Evolutionary conservation across 2,888 invertebrate species (phyloP).

Genomic region (Clepsis dumicolana): DNA sequence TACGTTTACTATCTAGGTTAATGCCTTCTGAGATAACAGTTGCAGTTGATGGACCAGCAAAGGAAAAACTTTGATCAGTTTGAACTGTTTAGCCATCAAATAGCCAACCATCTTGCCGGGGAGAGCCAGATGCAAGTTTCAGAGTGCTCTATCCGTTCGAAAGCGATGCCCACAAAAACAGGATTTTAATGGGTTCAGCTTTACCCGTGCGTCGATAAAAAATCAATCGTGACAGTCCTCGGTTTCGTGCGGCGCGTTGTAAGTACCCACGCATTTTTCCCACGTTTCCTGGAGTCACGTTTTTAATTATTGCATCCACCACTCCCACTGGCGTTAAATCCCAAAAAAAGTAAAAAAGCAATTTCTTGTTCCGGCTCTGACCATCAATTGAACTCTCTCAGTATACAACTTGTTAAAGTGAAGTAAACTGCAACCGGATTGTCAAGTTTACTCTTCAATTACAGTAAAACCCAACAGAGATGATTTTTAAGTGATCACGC

Average conservation of each 20-base stretch:
- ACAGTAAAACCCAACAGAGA: neutral
- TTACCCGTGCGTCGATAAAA: constrained; percentile 65
- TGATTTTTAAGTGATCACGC: constrained; percentile 14
- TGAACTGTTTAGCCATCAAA: constrained; percentile 15
- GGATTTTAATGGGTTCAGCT: constrained; percentile 52
- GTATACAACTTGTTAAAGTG: constrained; percentile 5
- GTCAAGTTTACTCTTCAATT: constrained; percentile 17
- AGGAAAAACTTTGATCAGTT: constrained; percentile 23
- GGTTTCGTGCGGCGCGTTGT: constrained; percentile 49
- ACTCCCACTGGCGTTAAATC: constrained; percentile 3
- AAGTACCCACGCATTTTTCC: constrained; percentile 69
- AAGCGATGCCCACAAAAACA: constrained; percentile 27
- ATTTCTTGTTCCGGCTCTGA: constrained; percentile 11
- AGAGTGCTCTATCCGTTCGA: constrained; percentile 26
- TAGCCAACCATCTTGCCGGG: neutral
- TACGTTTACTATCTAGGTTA: constrained; percentile 77
- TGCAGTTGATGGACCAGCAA: constrained; percentile 52
- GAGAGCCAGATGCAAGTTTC: constrained; percentile 7
- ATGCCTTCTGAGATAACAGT: constrained; percentile 67
- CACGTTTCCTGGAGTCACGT: constrained; percentile 70
- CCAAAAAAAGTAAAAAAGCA: constrained; percentile 9
- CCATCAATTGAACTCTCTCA: constrained; percentile 8
- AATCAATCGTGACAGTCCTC: constrained; percentile 64
- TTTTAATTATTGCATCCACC: constrained; percentile 31
- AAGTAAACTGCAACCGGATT: constrained; percentile 23